phyloP scores from a whole-genome alignment of 2,113 vertebrate genomes.

The Gymnarchus niloticus region DNA sequence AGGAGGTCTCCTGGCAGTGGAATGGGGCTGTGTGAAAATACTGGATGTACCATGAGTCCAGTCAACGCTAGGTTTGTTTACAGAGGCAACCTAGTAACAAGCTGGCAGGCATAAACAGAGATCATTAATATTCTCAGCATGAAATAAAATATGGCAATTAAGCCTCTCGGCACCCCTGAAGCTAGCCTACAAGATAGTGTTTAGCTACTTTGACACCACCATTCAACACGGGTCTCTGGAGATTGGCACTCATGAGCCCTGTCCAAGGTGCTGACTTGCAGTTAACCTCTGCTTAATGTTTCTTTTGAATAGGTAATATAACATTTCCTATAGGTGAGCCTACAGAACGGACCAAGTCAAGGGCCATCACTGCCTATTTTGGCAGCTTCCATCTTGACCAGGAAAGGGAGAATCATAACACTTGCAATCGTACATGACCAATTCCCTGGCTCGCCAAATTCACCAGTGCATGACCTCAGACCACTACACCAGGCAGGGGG shows the following conservation, averaged over 20 bases:
- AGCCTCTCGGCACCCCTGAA: constrained; percentile 3
- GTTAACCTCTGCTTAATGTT: constrained; percentile 6
- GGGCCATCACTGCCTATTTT: not conserved
- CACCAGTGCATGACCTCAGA: not conserved
- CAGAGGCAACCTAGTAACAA: not conserved
- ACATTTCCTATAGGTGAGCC: not conserved
- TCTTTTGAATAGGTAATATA: not conserved
- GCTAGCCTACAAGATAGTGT: not conserved
- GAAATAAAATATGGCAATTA: constrained; percentile 12
- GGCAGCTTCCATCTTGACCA: not conserved
- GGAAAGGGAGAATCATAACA: not conserved
- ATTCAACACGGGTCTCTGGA: constrained; percentile 24
- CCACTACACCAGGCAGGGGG: not conserved
- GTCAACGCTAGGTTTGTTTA: not conserved
- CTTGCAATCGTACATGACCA: too few relatives aligned
- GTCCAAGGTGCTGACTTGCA: constrained; percentile 54
- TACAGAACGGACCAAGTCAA: not conserved
- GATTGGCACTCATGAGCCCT: constrained; percentile 33
- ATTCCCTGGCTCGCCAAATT: not conserved
- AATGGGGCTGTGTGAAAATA: not conserved
- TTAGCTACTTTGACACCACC: not conserved
- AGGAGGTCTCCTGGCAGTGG: not conserved
- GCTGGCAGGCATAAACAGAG: not conserved
- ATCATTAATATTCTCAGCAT: not conserved
- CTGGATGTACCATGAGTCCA: not conserved